Base-by-base conservation (phyloP, 2,797 vertebrate species). In the Thalassophryne amazonica region DNA sequence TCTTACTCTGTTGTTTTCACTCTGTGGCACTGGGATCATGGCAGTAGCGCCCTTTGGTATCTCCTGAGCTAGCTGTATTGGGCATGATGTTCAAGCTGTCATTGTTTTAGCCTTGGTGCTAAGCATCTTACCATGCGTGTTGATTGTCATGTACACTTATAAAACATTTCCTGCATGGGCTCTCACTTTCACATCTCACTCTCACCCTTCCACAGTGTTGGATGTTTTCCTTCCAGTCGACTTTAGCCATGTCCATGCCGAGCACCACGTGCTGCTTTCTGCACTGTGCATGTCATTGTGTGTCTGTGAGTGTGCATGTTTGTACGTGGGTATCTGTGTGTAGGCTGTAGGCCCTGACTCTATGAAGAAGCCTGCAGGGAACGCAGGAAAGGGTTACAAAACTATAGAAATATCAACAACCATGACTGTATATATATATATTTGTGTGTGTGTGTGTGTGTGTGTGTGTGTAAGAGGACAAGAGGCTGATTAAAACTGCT, bases 191-290 rank as follows among this genome's bases (percentile, higher is more conserved):
- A 35, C 15, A 0, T 19, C 24, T 48, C 36, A 45, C 51, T 23
- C 46, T 65, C 34, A 45, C 42, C 38, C 71, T 60, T 71, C 50
- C 35, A 49, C 72, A 73, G 53, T 30, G 67, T 60, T 60, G 11
- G 2, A 35, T 74, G 72, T 68, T 50, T 63, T 74, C 60, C 71
- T 78, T 80, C 72, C 61, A 67, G 79, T 75, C 72, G 76, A 57
- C 80, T 83, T 80, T 74, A 73, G 73, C 57, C 30, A 46, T 83
- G 83, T 80, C 69, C 60, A 59, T 65, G 64, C 81, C 68, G 64
- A 46, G 53, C 69, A 52, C 74, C 59, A 60, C 20, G 37, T 8
- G 1, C 29, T 11, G 36, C 78, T 66, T 39, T 69, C 48, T 67
- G 70, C 76, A 23, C 25, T 43, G 52, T 59, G 45, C 39, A 36